Evolutionary conservation across 2,797 vertebrate species (phyloP), one percentile per base, ranked within the genome.

Genomic region (Spea hammondii): DNA sequence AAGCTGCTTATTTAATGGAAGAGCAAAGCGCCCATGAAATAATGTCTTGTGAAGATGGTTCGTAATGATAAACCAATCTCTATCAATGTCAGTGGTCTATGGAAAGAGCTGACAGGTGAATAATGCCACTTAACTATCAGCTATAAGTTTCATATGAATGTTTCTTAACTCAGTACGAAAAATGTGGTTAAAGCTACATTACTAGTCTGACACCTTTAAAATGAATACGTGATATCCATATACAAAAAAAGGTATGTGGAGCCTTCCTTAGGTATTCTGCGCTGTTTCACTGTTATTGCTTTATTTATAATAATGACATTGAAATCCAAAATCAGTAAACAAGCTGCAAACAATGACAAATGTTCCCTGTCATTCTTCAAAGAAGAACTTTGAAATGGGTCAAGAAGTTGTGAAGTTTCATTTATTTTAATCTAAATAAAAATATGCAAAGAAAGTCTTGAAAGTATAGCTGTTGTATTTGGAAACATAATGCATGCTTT

Each of bases 1-100:
- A 80, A 53, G 71, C 83, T 78, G 46, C 68, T 80, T 77, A 70
- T 66, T 84, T 66, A 70, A 54, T 71, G 65, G 44, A 66, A 48
- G 32, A 64, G 57, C 50, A 72, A 10, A 49, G 72, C 65, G 85
- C 74, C 78, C 60, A 83, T 73, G 48, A 62, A 83, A 59, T 46
- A 72, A 47, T 65, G 60, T 76, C 60, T 64, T 74, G 17, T 51
- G 11, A 68, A 6, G 51, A 74, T 68, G 50, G 51, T 67, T 17
- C 47, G 2, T 48, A 53, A n/a, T 71, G 60, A 67, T 70, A 79
- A 84, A 64, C 72, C 59, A 32, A 75, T 76, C 80, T 69, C 78
- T 77, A 59, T 51, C 2, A 0, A 70, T 84, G 77, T 51, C 76
- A 14, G 7, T 66, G 68, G 60, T 81, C 77, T 76, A 75, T 64